Conservation (phyloP, 2,888 invertebrate genomes). For the Aleiodes leptofemur region DNA sequence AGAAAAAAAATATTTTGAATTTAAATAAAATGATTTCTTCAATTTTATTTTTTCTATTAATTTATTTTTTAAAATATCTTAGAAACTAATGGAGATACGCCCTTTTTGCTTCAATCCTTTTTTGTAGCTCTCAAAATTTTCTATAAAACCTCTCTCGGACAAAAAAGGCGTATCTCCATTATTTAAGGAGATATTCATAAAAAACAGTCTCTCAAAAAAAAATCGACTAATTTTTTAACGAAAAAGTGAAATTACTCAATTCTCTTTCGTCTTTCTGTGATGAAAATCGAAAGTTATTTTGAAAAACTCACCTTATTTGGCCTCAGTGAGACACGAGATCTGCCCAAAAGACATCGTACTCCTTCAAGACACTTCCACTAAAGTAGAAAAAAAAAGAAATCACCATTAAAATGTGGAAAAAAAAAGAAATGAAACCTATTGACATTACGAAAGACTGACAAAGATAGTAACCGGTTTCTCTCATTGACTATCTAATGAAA, state of each 20-base stretch:
- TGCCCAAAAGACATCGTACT: slow-evolving; percentile 87
- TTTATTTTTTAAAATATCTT: too few relatives aligned
- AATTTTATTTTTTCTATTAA: too few relatives aligned
- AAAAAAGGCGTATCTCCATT: too few relatives aligned
- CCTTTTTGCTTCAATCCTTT: too few relatives aligned
- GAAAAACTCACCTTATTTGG: slow-evolving; percentile 19
- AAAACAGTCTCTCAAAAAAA: neutral
- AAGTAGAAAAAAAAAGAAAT: slow-evolving; percentile 67
- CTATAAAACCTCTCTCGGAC: too few relatives aligned
- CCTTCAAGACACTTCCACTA: slow-evolving; percentile 86
- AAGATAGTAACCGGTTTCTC: neutral
- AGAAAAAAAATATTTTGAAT: too few relatives aligned
- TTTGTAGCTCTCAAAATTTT: too few relatives aligned
- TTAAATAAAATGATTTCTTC: too few relatives aligned
- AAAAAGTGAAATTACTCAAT: too few relatives aligned
- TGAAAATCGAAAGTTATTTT: neutral
- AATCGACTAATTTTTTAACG: neutral
- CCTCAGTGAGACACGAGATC: slow-evolving; percentile 66
- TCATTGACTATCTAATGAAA: neutral
- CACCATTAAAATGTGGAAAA: slow-evolving; percentile 18
- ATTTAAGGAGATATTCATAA: too few relatives aligned
- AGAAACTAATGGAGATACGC: too few relatives aligned
- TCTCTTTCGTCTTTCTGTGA: too few relatives aligned
- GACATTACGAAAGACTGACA: neutral
- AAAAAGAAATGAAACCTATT: neutral